Conservation (phyloP, 1,140 invertebrate genomes). For the Drosophila nasuta region DNA sequence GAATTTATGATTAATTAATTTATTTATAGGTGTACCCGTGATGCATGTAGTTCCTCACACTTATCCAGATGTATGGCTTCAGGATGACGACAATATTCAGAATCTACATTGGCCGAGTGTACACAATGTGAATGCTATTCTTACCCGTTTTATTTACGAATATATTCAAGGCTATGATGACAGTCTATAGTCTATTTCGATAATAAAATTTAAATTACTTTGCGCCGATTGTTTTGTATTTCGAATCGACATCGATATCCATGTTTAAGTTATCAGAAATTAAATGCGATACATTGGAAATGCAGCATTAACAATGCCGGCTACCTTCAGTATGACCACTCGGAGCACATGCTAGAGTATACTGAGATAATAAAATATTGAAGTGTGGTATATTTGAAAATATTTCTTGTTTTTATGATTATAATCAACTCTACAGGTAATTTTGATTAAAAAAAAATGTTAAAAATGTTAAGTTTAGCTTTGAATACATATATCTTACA, state of each 20-base stretch:
- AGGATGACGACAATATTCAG: conserved; percentile 19
- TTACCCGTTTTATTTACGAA: conserved; percentile 25
- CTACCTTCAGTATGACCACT: not conserved
- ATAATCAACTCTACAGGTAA: too few relatives aligned
- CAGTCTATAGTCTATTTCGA: not conserved
- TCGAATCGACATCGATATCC: too few relatives aligned
- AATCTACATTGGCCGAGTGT: conserved; percentile 39
- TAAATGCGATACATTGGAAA: not conserved
- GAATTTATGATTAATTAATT: not conserved
- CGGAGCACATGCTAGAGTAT: too few relatives aligned
- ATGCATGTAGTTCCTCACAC: conserved; percentile 39
- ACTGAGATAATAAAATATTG: too few relatives aligned
- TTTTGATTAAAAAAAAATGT: too few relatives aligned
- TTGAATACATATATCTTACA: too few relatives aligned
- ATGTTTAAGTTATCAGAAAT: not conserved
- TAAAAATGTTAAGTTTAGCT: too few relatives aligned
- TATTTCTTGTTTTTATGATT: too few relatives aligned
- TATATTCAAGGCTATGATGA: conserved; percentile 1
- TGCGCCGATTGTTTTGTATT: too few relatives aligned
- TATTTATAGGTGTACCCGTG: conserved; percentile 13
- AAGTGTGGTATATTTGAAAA: too few relatives aligned
- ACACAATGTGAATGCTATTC: conserved; percentile 33
- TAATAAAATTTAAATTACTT: too few relatives aligned
- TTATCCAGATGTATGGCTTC: conserved; percentile 33
- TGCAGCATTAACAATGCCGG: not conserved